Percentiles rank a stretch among this genome's conserved stretches.
Conservation (phyloP, 2,888 invertebrate genomes). For the Mesochorus sp. region DNA sequence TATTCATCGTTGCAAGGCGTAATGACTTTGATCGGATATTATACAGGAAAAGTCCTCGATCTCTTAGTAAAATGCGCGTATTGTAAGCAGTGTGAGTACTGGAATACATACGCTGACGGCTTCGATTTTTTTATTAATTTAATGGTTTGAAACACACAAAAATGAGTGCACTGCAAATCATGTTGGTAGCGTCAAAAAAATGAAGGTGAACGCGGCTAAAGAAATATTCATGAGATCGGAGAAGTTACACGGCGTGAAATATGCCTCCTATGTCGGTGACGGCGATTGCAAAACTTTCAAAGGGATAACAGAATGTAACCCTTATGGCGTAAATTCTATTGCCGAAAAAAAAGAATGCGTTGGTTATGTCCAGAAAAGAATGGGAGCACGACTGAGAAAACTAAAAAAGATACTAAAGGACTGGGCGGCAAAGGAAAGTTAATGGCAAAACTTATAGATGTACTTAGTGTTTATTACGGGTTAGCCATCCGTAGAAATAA, state of each 20-base stretch:
- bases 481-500: constrained; percentile 67
- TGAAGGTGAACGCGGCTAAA: constrained; percentile 23
- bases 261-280: constrained; percentile 40
- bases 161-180: constrained; percentile 33
- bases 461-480: constrained; percentile 65
- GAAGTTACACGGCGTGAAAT: constrained; percentile 29
- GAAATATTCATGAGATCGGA: constrained; percentile 41
- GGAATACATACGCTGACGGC: neutral
- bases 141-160: constrained; percentile 11
- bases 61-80: neutral
- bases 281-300: constrained; percentile 48
- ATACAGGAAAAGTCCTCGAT: neutral
- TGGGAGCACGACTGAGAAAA: too few species aligned
- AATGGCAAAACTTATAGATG: constrained; percentile 48
- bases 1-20: too few species aligned
- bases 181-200: constrained; percentile 25
- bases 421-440: constrained; percentile 49
- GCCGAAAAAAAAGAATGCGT: constrained; percentile 49
- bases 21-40: too few species aligned
- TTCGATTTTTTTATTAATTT: constrained; percentile 3
- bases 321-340: constrained; percentile 30
- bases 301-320: constrained; percentile 29
- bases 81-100: constrained; percentile 13
- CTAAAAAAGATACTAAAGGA: constrained; percentile 40
- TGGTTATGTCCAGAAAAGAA: constrained; percentile 47